Conservation (phyloP, 2,888 invertebrate species). For the Lycia hirtaria region DNA sequence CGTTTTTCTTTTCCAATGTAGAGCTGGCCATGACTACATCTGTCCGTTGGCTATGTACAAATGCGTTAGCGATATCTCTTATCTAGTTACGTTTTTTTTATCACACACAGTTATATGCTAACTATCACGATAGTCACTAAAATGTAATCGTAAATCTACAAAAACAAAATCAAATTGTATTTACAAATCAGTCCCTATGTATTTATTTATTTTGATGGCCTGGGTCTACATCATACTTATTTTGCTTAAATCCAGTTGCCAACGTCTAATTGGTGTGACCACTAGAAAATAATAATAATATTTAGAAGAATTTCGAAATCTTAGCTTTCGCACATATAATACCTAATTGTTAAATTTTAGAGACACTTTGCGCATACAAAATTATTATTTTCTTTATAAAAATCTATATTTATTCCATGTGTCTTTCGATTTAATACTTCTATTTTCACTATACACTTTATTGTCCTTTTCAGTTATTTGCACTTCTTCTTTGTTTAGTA, state of each 20-base stretch:
- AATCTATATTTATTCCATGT: constrained; percentile 23
- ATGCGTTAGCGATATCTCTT: constrained; percentile 31
- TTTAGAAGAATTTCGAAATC: constrained; percentile 19
- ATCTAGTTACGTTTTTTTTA: constrained; percentile 36
- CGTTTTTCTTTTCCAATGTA: constrained; percentile 39
- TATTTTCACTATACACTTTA: constrained; percentile 51
- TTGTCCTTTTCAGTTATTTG: constrained; percentile 66
- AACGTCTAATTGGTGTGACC: constrained; percentile 48
- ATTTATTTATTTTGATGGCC: constrained; percentile 43
- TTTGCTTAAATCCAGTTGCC: constrained; percentile 47
- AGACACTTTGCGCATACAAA: constrained; percentile 28
- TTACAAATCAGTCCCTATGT: no score
- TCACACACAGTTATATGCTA: constrained; percentile 44
- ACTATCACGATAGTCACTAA: constrained; percentile 37
- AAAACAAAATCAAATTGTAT: no score
- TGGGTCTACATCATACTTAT: constrained; percentile 44
- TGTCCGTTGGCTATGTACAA: constrained; percentile 27
- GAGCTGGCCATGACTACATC: constrained; percentile 61
- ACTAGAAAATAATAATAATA: constrained; percentile 39
- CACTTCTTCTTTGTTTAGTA: constrained; percentile 57
- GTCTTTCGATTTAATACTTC: constrained; percentile 40
- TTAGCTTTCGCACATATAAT: constrained; percentile 21
- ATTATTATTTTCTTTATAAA: constrained; percentile 24
- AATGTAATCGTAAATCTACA: constrained; percentile 32
- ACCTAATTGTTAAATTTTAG: constrained; percentile 24